These are phyloP conservation scores for Ips typographus DNA, from an alignment of 1,140 invertebrate species.

Conservation along the genomic window DNA sequence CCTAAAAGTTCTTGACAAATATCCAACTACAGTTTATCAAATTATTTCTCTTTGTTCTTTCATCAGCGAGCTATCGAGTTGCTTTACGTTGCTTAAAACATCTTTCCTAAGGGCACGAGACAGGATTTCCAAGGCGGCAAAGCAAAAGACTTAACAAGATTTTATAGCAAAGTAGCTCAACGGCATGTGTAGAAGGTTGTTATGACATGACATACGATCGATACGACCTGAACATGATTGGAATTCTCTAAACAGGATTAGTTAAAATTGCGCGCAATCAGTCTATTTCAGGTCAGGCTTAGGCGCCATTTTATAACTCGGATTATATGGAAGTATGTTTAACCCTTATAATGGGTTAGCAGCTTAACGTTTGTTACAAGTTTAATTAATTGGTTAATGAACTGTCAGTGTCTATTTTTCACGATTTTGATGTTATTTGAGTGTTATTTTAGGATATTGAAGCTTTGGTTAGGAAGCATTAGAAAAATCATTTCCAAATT, in stretches of 20 bases:
- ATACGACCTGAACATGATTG: conserved; percentile 10
- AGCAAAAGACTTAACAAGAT: conserved; percentile 23
- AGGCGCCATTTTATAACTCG: no score
- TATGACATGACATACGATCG: not conserved
- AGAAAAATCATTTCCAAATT: no score
- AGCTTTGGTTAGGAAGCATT: no score
- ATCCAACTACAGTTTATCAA: conserved; percentile 5
- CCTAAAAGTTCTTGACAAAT: not conserved
- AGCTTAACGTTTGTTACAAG: no score
- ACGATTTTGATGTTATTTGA: no score
- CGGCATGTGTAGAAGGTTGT: conserved; percentile 9
- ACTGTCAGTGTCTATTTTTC: no score
- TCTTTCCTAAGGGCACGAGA: conserved; percentile 10
- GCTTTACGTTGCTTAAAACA: conserved; percentile 10
- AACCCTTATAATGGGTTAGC: no score
- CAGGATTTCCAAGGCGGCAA: conserved; percentile 5
- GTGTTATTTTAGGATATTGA: no score
- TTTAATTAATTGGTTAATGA: no score
- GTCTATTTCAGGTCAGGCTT: not conserved
- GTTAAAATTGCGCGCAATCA: not conserved
- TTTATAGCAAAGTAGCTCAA: conserved; percentile 15
- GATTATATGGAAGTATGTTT: no score
- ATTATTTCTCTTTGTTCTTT: conserved; percentile 11
- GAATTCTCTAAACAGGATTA: conserved; percentile 6
- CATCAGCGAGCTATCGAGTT: conserved; percentile 8